Percentiles rank a stretch among this genome's conserved stretches.
These are phyloP conservation scores for Microtus pennsylvanicus DNA, from an alignment of 2,113 vertebrate genomes.

Conservation along the genomic window DNA sequence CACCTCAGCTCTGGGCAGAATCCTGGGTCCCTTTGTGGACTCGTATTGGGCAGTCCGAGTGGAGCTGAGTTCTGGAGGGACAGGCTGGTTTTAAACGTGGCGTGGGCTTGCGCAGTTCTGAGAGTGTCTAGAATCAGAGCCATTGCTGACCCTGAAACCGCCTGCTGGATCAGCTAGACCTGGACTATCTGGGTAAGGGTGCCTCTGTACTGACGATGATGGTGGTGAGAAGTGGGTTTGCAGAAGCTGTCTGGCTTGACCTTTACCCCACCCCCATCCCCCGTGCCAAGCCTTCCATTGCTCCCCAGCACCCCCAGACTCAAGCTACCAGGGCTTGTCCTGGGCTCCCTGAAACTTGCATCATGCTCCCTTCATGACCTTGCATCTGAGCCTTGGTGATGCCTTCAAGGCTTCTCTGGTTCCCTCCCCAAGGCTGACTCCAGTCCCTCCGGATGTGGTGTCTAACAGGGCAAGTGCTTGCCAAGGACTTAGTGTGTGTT, in stretches of 20 bases:
- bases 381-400: not conserved
- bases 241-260: not conserved
- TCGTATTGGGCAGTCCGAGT: fast-evolving
- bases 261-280: too few relatives aligned
- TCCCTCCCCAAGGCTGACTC: not conserved
- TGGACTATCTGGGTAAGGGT: not conserved
- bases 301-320: not conserved
- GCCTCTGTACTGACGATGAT: not conserved
- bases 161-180: not conserved
- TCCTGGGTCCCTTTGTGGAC: not conserved
- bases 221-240: not conserved
- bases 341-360: not conserved
- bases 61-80: not conserved
- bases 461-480: not conserved
- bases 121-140: not conserved
- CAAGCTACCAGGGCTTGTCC: not conserved
- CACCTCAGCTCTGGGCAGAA: not conserved
- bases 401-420: not conserved
- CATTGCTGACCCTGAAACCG: not conserved
- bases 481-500: fast-evolving
- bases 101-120: not conserved
- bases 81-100: not conserved
- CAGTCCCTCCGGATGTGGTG: not conserved
- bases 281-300: not conserved
- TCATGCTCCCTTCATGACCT: not conserved